Conservation (phyloP, 2,888 invertebrate genomes). For the Plebejus anna region DNA sequence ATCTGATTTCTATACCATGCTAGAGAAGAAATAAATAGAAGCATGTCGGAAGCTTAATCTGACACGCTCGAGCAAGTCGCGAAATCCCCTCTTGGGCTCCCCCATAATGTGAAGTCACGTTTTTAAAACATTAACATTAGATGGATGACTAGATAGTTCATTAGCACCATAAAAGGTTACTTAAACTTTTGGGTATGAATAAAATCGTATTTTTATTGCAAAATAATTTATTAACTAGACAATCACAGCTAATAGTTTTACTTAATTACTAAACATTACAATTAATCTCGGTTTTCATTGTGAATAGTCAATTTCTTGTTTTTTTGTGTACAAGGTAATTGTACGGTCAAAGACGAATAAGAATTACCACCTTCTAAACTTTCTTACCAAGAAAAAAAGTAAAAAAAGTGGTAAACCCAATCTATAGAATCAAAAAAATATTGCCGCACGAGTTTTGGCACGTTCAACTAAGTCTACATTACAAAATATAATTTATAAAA, state of each 20-base stretch:
- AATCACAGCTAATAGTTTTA: background rate
- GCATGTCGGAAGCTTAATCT: too few species aligned
- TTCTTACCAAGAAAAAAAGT: too few species aligned
- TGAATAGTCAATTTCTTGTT: background rate
- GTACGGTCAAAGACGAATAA: background rate
- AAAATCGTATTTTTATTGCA: background rate
- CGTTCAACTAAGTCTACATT: background rate
- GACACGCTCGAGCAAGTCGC: too few species aligned
- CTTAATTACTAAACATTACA: background rate
- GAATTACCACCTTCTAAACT: too few species aligned
- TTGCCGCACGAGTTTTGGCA: background rate
- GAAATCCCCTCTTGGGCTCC: too few species aligned
- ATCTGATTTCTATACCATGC: too few species aligned
- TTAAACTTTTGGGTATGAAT: background rate
- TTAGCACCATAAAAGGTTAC: background rate
- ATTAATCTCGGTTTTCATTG: background rate
- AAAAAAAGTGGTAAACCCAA: too few species aligned
- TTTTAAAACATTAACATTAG: background rate
- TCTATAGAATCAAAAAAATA: background rate
- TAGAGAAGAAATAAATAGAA: too few species aligned
- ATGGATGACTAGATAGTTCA: background rate
- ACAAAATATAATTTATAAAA: too few species aligned
- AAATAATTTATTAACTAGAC: slow-evolving; percentile 16
- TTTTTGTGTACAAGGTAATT: too few species aligned
- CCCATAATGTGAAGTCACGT: background rate